Percentiles rank a stretch among this genome's conserved stretches.
Conservation (phyloP, 2,888 invertebrate species). For the Micropterix aruncella region DNA sequence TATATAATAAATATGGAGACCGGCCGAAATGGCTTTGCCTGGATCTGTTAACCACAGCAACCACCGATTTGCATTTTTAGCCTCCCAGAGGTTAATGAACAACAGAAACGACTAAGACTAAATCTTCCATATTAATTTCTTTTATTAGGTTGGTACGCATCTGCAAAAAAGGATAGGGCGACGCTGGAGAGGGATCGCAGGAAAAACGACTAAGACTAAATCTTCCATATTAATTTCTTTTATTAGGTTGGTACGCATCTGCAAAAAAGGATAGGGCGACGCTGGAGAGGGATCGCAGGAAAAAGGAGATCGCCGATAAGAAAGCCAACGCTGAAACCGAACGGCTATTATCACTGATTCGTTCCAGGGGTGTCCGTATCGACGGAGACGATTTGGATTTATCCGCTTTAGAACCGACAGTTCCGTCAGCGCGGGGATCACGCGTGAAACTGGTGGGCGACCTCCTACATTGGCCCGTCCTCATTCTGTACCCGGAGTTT, state of each 20-base stretch:
- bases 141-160: too few relatives aligned
- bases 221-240: too few relatives aligned
- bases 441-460: constrained; percentile 49
- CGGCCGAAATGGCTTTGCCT: too few relatives aligned
- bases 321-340: constrained; percentile 29
- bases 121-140: too few relatives aligned
- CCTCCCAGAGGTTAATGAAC: too few relatives aligned
- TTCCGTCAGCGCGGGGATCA: constrained; percentile 48
- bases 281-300: constrained; percentile 40
- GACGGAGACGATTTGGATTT: constrained; percentile 34
- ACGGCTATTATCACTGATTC: constrained; percentile 26
- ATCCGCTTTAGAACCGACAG: constrained; percentile 44
- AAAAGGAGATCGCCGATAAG: constrained; percentile 27
- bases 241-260: too few relatives aligned
- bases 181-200: constrained; percentile 38
- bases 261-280: constrained; percentile 34
- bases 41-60: too few relatives aligned
- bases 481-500: constrained; percentile 81
- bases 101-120: too few relatives aligned
- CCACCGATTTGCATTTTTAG: too few relatives aligned
- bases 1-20: too few relatives aligned
- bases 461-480: constrained; percentile 70
- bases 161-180: constrained; percentile 35
- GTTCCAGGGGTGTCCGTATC: constrained; percentile 36
- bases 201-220: too few relatives aligned